Evolutionary conservation across 2,113 vertebrate species (phyloP), one percentile per base, ranked within the genome.

Genomic region (Dunckerocampus dactyliophorus): DNA sequence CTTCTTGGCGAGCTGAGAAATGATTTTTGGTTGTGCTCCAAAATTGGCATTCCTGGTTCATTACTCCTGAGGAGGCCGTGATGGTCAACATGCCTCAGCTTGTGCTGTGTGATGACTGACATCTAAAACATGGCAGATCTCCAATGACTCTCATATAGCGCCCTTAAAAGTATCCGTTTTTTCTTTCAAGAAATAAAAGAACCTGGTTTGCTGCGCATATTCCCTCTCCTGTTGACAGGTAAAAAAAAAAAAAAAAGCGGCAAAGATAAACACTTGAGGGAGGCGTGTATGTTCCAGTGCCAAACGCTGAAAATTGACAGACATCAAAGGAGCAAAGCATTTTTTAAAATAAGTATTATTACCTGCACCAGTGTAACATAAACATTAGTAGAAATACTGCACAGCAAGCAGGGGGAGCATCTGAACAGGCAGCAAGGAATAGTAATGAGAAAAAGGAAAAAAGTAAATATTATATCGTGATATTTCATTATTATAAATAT

Each of bases 71-170:
- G 78, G 72, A 79, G 74, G 59, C 69, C 47, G 68, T 59, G 79
- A 82, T 80, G 72, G 72, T 63, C 57, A 64, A 82, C 89, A 73
- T 81, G 90, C 80, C 81, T 76, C 59, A 21, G 72, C 89, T 76
- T 88, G 89, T 74, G 73, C 65, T 17, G 55, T 21, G 53, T 62
- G 81, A 75, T 85, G 87, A 89, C 63, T 84, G 88, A 89, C 81
- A 77, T 65, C 56, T 71, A 65, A 84, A 80, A 74, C 74, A 70
- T 39, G 54, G 57, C 47, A 13, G 16, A 67, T 61, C 49, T 61
- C 52, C 54, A 71, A 21, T 9, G 46, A 68, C 77, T 62, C 70
- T 63, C 53, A 67, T 65, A 62, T 76, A 70, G 69, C 53, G 67
- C 54, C 52, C 58, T n/a, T 22, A 67, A 55, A 69, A 54, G 52